These are phyloP conservation scores for Coelopa frigida DNA, from an alignment of 1,140 invertebrate genomes.

Conservation along the genomic window DNA sequence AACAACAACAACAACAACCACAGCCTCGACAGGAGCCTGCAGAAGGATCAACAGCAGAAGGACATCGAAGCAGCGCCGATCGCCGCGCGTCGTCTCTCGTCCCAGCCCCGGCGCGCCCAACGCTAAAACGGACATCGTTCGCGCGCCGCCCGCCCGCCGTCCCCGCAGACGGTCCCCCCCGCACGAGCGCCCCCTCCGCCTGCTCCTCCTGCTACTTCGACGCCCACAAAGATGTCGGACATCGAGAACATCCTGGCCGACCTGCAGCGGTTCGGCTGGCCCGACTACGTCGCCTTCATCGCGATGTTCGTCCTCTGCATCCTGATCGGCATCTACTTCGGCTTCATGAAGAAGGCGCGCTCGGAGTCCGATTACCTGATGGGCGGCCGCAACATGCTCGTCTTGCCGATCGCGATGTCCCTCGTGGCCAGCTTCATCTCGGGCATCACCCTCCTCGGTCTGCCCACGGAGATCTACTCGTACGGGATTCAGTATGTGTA, in stretches of 20 bases:
- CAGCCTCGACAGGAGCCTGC: too few relatives aligned
- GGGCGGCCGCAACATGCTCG: conserved; percentile 53
- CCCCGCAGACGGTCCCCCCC: too few relatives aligned
- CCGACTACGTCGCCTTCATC: conserved; percentile 50
- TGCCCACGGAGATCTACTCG: conserved; percentile 86
- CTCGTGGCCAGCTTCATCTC: conserved; percentile 73
- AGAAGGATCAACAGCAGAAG: too few relatives aligned
- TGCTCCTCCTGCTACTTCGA: too few relatives aligned
- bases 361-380: conserved; percentile 55
- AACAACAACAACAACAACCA: too few relatives aligned
- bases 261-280: conserved; percentile 42
- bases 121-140: too few relatives aligned
- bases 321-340: conserved; percentile 57
- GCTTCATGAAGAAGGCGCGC: conserved; percentile 50
- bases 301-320: conserved; percentile 51
- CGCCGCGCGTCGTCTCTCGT: too few relatives aligned
- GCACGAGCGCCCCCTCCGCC: too few relatives aligned
- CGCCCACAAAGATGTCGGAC: conserved; percentile 29
- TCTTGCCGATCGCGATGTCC: conserved; percentile 51
- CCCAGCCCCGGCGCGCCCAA: too few relatives aligned
- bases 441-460: conserved; percentile 81
- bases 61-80: too few relatives aligned
- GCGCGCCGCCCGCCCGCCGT: too few relatives aligned
- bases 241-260: conserved; percentile 53
- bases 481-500: conserved; percentile 75